A percentile compares a stretch with the other conserved stretches of the same genome.
Evolutionary conservation across 2,113 vertebrate species (phyloP).

Genomic region (Chionis minor): DNA sequence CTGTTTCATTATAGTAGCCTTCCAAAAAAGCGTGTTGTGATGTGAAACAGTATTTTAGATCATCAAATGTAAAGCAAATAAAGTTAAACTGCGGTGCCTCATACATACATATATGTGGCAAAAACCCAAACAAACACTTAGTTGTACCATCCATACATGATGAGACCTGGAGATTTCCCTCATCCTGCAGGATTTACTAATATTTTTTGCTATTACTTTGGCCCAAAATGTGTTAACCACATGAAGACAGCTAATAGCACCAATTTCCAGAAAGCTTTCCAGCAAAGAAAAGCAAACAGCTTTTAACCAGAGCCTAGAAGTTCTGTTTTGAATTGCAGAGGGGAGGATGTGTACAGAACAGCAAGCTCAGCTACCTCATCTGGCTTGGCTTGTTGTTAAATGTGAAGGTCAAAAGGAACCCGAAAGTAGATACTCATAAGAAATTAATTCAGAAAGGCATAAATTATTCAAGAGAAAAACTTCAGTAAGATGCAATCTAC

Average conservation of each 20-base stretch:
- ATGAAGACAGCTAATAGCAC: neutral
- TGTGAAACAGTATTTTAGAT: neutral
- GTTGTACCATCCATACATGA: neutral
- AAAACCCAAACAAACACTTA: neutral
- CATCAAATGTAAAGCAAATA: neutral
- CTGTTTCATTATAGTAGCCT: neutral
- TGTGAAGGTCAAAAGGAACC: neutral
- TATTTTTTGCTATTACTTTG: neutral
- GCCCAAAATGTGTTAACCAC: neutral
- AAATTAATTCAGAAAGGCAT: constrained; percentile 49
- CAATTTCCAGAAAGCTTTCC: neutral
- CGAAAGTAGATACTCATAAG: constrained; percentile 32
- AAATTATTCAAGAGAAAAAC: constrained; percentile 48
- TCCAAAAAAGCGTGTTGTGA: neutral
- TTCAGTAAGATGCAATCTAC: neutral
- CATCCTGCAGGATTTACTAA: neutral
- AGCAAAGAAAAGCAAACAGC: neutral
- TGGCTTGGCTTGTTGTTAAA: neutral
- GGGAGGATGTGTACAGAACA: neutral
- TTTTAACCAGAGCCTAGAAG: neutral
- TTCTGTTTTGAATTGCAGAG: neutral
- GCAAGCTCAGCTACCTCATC: neutral
- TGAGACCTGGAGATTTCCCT: neutral
- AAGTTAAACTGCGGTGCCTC: neutral
- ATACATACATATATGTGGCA: neutral